These are phyloP conservation scores for Cavia porcellus DNA, from an alignment of 2,113 vertebrate genomes.

Conservation along the genomic window DNA sequence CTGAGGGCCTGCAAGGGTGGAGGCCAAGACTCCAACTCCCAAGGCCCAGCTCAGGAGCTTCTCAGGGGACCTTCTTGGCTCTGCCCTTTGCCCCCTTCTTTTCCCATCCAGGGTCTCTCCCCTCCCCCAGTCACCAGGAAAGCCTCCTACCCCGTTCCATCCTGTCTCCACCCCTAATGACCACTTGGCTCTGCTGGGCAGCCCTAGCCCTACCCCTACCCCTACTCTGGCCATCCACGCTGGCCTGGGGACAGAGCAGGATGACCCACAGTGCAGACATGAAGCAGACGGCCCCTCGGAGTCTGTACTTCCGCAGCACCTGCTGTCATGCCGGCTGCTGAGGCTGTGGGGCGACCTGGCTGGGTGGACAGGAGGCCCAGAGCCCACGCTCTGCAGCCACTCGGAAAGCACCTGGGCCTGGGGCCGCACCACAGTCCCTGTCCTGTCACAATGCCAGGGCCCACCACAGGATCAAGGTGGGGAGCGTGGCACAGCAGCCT, in stretches of 20 bases:
- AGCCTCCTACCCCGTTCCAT: not conserved
- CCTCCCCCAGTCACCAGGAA: too few species aligned
- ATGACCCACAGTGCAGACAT: not conserved
- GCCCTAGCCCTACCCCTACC: not conserved
- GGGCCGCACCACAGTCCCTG: not conserved
- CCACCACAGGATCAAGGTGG: not conserved
- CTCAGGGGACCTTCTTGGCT: not conserved
- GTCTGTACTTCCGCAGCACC: not conserved
- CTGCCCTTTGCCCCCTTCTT: not conserved
- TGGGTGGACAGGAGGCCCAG: not conserved
- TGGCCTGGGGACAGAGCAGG: not conserved
- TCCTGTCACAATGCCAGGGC: not conserved
- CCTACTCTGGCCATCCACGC: fast-evolving
- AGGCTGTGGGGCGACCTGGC: not conserved
- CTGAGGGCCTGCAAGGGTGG: not conserved
- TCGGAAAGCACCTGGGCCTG: too few species aligned
- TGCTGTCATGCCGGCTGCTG: not conserved
- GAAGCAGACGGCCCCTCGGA: not conserved
- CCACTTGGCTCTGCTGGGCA: fast-evolving
- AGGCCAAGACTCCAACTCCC: not conserved
- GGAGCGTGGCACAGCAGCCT: not conserved
- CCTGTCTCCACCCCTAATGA: not conserved
- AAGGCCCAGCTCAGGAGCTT: not conserved
- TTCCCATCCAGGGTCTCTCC: too few species aligned
- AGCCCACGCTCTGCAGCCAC: not conserved